Evolutionary conservation across 2,113 vertebrate genomes (phyloP), one percentile per base, ranked within the genome.

Genomic region (Austrofundulus limnaeus): DNA sequence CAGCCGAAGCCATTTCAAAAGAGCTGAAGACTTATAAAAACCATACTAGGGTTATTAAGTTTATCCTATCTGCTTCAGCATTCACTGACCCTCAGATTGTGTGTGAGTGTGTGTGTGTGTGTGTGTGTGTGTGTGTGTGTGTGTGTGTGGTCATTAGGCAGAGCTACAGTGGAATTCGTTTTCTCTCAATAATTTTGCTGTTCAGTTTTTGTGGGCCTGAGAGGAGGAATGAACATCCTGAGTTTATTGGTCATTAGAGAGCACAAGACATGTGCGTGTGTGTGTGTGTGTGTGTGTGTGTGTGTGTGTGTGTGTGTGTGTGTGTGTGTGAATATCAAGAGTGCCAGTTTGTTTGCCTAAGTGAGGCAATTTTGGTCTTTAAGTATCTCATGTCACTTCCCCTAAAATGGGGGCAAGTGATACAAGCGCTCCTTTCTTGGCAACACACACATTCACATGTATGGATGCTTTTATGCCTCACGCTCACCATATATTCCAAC

Each of bases 181-280:
- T 67, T 80, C 71, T 62, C 83, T 80, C 67, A 69, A 85, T 89
- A 88, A 90, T 87, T 91, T 91, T 13, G 42, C 70, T 45, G 75
- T 80, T 75, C 34, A 23, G 72, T 89, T 88, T 85, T 88, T 87
- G 87, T 80, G 87, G 81, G 83, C 75, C 74, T 59, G 72, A 86
- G 77, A 74, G 69, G 76, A 77, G 84, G 83, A 89, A 88, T 66
- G 76, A 84, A 85, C 87, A 88, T 91, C 81, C 79, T 86, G 86
- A 79, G 64, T 92, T 91, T 89, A 92, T 85, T 88, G 89, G 89
- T 83, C 85, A 88, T 91, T 90, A 90, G 87, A 88, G 88, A 71
- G 46, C 66, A 67, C 55, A 56, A 71, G 57, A 66, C 14, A 1
- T 62, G 42, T 37, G 37, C 28, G 56, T 56, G 38, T 45, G 45